Evolutionary conservation across 1,140 invertebrate genomes (phyloP).

Genomic region (Branchinecta lynchi): DNA sequence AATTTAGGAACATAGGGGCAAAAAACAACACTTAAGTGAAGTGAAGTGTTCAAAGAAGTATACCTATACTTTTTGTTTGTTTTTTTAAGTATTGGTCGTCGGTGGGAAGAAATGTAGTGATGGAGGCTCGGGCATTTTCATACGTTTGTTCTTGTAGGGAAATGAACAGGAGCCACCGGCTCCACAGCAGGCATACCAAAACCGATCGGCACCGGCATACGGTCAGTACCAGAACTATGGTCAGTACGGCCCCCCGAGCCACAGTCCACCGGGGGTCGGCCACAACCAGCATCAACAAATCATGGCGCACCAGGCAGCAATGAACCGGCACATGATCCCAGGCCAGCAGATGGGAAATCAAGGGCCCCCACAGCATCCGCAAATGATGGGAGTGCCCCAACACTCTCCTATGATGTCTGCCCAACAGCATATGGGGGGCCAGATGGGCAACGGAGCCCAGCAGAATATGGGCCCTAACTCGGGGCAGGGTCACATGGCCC

Average conservation of each 20-base stretch:
- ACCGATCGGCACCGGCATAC: background rate
- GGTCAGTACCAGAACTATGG: background rate
- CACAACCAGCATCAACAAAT: background rate
- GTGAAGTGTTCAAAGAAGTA: too few relatives aligned
- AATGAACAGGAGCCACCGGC: background rate
- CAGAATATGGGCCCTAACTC: background rate
- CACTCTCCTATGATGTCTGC: background rate
- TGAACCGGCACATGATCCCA: background rate
- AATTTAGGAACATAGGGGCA: too few relatives aligned
- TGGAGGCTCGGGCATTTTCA: too few relatives aligned
- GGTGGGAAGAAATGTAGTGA: too few relatives aligned
- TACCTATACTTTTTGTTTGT: too few relatives aligned
- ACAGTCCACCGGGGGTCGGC: background rate
- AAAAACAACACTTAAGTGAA: too few relatives aligned
- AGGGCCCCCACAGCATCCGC: background rate
- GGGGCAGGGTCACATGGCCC: background rate
- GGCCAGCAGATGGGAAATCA: background rate
- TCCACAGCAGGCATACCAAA: background rate
- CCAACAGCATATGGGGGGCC: background rate
- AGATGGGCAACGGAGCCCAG: background rate
- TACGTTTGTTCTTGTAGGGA: constrained; percentile 26
- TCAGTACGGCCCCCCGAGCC: background rate
- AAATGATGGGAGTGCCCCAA: background rate
- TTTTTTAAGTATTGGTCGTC: too few relatives aligned
- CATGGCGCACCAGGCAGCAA: constrained; percentile 4